A percentile compares a stretch with the other conserved stretches of the same genome.
Evolutionary conservation across 2,888 invertebrate genomes (phyloP).

Genomic region (Callyntrura sp.): DNA sequence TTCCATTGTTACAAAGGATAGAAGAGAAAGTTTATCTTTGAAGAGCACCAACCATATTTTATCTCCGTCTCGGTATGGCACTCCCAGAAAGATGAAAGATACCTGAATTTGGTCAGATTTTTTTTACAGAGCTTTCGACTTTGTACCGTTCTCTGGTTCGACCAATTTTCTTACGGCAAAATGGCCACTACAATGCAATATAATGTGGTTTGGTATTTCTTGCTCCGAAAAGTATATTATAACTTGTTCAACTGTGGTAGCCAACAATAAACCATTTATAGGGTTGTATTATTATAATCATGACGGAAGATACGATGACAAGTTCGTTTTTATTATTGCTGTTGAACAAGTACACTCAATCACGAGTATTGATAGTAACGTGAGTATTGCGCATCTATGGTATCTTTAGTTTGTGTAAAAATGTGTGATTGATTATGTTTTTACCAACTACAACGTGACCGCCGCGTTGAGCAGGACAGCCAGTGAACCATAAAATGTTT

Average conservation of each 20-base stretch:
- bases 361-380: not conserved
- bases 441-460: not conserved
- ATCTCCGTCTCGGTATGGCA: constrained; percentile 15
- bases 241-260: constrained; percentile 30
- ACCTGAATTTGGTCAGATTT: not conserved
- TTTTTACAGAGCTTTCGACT: not conserved
- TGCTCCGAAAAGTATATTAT: not conserved
- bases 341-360: constrained; percentile 1
- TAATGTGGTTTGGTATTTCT: constrained; percentile 26
- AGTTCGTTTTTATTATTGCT: constrained; percentile 44
- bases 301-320: constrained; percentile 40
- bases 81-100: constrained; percentile 9
- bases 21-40: constrained; percentile 24
- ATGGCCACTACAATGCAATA: constrained; percentile 15
- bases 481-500: constrained; percentile 33
- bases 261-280: constrained; percentile 10
- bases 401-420: not conserved
- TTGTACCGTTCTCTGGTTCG: constrained; percentile 36
- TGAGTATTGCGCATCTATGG: not conserved
- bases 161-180: constrained; percentile 42
- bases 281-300: constrained; percentile 20
- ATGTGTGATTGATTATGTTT: constrained; percentile 40
- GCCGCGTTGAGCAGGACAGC: not conserved
- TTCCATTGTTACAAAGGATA: constrained; percentile 7
- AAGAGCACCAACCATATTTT: constrained; percentile 21